Evolutionary conservation across 1,140 invertebrate genomes (phyloP).

Genomic region (Eumaeus atala): DNA sequence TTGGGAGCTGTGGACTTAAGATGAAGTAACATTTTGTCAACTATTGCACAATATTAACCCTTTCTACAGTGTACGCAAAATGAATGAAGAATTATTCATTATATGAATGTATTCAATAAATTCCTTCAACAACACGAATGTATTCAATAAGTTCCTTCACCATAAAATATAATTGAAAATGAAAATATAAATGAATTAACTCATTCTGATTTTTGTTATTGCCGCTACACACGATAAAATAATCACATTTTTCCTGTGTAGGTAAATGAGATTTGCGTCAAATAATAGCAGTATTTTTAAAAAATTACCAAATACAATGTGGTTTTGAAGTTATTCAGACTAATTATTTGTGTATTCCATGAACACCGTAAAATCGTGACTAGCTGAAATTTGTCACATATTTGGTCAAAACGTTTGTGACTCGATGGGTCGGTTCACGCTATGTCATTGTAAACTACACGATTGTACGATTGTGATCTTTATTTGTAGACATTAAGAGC

Average conservation of each 20-base stretch:
- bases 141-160: too few species aligned
- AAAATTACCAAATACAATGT: background rate
- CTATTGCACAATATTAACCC: too few species aligned
- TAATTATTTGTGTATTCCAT: slow-evolving; percentile 13
- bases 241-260: background rate
- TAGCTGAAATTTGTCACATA: slow-evolving; percentile 15
- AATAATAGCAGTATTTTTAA: background rate
- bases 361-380: slow-evolving; percentile 8
- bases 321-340: slow-evolving; percentile 1
- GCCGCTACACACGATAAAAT: background rate
- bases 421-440: slow-evolving; percentile 12
- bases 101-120: too few species aligned
- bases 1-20: too few species aligned
- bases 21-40: too few species aligned
- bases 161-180: too few species aligned
- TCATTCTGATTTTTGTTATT: too few species aligned
- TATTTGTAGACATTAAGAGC: background rate
- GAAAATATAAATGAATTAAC: too few species aligned
- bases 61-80: too few species aligned
- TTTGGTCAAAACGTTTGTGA: slow-evolving; percentile 17
- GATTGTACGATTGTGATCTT: background rate
- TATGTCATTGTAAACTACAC: background rate
- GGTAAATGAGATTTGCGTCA: too few species aligned
- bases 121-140: too few species aligned
- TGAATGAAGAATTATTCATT: too few species aligned